phyloP scores from a whole-genome alignment of 92 coral and sea anemone species.

The Phenganax stokvisi region DNA sequence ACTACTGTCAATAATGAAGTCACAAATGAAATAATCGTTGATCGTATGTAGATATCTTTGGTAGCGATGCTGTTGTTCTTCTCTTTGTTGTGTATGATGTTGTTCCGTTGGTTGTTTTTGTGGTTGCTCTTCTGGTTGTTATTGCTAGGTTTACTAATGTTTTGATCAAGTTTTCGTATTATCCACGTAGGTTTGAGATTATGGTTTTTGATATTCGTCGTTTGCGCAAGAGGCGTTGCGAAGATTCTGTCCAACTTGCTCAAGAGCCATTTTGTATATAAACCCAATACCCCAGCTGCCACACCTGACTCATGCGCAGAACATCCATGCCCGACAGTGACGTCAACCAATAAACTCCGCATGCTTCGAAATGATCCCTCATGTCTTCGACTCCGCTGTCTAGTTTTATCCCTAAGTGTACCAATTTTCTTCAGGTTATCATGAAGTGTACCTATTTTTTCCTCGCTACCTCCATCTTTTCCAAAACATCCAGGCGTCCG shows the following conservation, averaged over 20 bases:
- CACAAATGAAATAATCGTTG: constrained; percentile 19
- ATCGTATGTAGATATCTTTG: constrained; percentile 10
- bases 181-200: background rate
- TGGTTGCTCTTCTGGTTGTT: background rate
- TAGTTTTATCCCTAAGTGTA: background rate
- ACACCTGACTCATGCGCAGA: constrained; percentile 37
- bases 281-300: constrained; percentile 23
- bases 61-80: background rate
- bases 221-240: background rate
- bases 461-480: background rate
- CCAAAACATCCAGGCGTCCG: constrained; percentile 27
- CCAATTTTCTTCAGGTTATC: background rate
- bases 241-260: background rate
- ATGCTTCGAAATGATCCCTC: constrained; percentile 15
- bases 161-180: background rate
- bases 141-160: background rate
- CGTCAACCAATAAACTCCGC: constrained; percentile 33
- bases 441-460: background rate
- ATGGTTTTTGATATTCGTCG: background rate
- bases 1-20: constrained; percentile 15
- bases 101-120: background rate
- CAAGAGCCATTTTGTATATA: constrained; percentile 27
- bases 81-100: background rate
- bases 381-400: constrained; percentile 8
- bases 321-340: constrained; percentile 18